Base-by-base conservation (phyloP, 2,888 invertebrate species). In the Polydrusus cervinus region DNA sequence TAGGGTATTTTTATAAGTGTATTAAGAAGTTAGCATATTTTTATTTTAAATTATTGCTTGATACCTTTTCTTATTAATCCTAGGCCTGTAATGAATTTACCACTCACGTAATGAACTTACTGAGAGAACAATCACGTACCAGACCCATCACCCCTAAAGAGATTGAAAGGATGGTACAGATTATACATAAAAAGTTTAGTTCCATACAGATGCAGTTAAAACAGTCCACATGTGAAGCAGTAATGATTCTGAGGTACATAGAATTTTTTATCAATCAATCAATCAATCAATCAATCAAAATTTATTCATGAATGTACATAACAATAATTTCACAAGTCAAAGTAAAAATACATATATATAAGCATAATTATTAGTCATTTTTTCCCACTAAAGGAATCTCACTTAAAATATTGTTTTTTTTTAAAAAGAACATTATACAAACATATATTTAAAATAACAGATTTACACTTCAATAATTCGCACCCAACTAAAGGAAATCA, bases 61-160 rank as follows among this genome's bases (percentile, higher is more conserved):
- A 20, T 5, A 43, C 8, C 1, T 38, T 62, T 16, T 60, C 65
- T 70, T 25, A 25, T 3, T 25, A 25, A 25, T 25, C 25, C 8
- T 98, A 99, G 91, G 99, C 99, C n/a, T 99, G 99, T 90, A 97
- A 97, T 88, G 99, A 99, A 90, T 99, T 99, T 89, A 99, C 99
- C 75, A 99, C 98, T n/a, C 99, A 99, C 89, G 99, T 99, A 81
- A 97, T 98, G 95, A 99, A 99, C 88, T 90, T 99, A 82, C 90
- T 99, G 79, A 90, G 98, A 72, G 97, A 99, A 88, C 98, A 99
- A 89, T 97, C 97, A 85, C 95, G 98, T 84, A 99, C 98, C 81
- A 91, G 99, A 82, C 99, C 99, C 68, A 99, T 99, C 84, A 97
- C 98, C 71, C 97, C 97, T 62, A 95, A 98, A 92, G 99, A 99